Evolutionary conservation across 2,888 invertebrate species (phyloP).

Genomic region (Rambutsinella grinnellia): DNA sequence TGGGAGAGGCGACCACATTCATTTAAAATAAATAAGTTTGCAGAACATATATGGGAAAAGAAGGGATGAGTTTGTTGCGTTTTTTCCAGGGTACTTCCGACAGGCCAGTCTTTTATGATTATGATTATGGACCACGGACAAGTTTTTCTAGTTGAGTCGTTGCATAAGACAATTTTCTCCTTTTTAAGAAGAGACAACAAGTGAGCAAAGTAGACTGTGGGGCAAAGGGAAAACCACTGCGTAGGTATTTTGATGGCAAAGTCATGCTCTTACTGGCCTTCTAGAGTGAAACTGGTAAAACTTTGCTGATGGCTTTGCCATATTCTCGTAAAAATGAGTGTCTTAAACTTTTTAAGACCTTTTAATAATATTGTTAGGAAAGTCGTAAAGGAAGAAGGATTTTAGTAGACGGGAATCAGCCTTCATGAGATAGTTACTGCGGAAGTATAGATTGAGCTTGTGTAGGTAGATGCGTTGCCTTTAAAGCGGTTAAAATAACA

Average conservation of each 20-base stretch:
- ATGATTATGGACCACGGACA: not conserved
- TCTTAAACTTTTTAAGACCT: constrained; percentile 23
- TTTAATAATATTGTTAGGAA: constrained; percentile 20
- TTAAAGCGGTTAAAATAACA: not conserved
- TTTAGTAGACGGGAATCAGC: too few species aligned
- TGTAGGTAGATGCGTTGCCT: not conserved
- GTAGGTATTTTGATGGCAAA: too few species aligned
- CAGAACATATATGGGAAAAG: too few species aligned
- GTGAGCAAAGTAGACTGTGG: not conserved
- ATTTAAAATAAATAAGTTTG: not conserved
- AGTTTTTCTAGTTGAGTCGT: too few species aligned
- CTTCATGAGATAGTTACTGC: too few species aligned
- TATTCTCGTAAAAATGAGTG: constrained; percentile 14
- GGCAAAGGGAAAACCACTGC: too few species aligned
- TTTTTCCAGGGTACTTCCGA: not conserved
- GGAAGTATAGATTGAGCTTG: too few species aligned
- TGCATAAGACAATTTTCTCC: too few species aligned
- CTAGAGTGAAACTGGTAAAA: not conserved
- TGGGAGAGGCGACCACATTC: not conserved
- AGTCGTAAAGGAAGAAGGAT: not conserved
- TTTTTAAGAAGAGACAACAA: not conserved
- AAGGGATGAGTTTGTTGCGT: not conserved
- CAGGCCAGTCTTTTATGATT: not conserved
- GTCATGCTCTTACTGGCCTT: not conserved
- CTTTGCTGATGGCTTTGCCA: not conserved